phyloP scores from a whole-genome alignment of 2,113 vertebrate species.

The Bambusicola thoracicus region DNA sequence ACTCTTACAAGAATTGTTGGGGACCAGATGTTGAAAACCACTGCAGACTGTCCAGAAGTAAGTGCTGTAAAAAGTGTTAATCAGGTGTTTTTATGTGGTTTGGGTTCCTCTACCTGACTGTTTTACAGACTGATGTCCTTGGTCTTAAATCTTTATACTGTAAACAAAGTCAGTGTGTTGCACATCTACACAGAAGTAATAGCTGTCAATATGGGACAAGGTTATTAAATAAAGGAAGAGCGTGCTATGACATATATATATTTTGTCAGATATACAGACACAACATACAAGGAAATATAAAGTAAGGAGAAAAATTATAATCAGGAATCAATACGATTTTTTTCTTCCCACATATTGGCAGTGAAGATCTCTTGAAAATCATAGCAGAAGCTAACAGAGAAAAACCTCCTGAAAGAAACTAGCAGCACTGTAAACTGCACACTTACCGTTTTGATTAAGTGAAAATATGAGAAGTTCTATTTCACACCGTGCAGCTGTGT shows the following conservation, averaged over 20 bases:
- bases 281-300: neutral
- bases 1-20: conserved; percentile 44
- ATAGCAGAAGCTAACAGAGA: neutral
- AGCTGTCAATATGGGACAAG: neutral
- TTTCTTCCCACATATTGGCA: neutral
- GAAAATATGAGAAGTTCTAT: neutral
- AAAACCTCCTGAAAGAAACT: neutral
- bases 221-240: neutral
- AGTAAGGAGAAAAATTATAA: neutral
- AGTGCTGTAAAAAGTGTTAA: conserved; percentile 62
- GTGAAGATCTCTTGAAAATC: rapidly evolving
- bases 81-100: conserved; percentile 28
- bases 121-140: conserved; percentile 24
- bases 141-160: neutral
- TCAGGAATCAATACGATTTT: neutral
- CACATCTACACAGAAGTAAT: neutral
- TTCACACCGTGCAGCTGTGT: neutral
- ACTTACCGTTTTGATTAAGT: neutral
- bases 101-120: neutral
- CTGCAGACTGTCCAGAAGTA: conserved; percentile 12
- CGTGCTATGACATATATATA: neutral
- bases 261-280: neutral
- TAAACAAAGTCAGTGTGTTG: conserved; percentile 28
- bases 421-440: neutral
- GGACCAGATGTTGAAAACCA: conserved; percentile 67